Conservation (phyloP, 2,888 invertebrate species). For the Trichogramma evanescens region DNA sequence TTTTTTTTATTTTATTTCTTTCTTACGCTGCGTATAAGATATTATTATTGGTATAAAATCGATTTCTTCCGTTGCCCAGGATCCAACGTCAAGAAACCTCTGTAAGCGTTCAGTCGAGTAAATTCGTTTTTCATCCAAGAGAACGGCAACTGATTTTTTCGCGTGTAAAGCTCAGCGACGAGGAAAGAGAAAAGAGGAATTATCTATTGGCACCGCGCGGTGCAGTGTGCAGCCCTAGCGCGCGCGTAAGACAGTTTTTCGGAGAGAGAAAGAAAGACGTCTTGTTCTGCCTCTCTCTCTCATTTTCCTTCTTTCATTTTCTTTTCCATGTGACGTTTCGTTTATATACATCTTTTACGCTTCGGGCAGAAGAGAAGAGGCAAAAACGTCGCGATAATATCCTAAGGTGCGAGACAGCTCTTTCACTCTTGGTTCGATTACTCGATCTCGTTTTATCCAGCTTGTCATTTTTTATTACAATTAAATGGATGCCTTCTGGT, state of each 20-base stretch:
- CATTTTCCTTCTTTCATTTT: constrained; percentile 3
- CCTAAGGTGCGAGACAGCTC: not conserved
- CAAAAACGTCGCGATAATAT: constrained; percentile 2
- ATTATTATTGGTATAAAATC: not conserved
- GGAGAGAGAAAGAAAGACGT: not conserved
- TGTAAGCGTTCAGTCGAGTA: constrained; percentile 6
- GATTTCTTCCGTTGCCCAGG: not conserved
- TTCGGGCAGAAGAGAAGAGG: not conserved
- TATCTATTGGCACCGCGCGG: constrained; percentile 13
- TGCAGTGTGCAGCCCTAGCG: no score
- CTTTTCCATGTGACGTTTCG: constrained; percentile 3
- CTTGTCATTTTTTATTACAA: not conserved
- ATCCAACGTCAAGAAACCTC: not conserved
- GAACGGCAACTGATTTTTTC: constrained; percentile 11
- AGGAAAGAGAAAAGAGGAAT: constrained; percentile 18
- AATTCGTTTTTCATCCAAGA: constrained; percentile 5
- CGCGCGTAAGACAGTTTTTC: no score
- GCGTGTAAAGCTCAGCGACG: constrained; percentile 14
- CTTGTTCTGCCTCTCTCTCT: constrained; percentile 1
- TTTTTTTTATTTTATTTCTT: no score
- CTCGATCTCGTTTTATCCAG: no score
- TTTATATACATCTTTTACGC: constrained; percentile 1
- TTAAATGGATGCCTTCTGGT: not conserved
- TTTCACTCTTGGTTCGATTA: no score
- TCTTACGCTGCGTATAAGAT: no score